Evolutionary conservation across 2,797 vertebrate species (phyloP).

Genomic region (Lacerta agilis): DNA sequence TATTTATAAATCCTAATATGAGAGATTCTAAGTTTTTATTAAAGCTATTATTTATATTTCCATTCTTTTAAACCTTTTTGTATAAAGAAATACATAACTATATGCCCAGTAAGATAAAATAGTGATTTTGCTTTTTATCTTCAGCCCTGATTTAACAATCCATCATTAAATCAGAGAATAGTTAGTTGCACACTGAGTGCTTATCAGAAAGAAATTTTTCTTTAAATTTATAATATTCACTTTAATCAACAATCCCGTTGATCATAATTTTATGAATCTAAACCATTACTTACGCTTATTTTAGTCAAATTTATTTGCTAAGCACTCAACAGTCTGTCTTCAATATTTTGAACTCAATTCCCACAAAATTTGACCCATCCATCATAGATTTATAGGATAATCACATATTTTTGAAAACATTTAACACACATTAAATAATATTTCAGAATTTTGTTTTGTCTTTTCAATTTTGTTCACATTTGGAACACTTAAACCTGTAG

Average conservation of each 20-base stretch:
- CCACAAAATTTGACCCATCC: not conserved
- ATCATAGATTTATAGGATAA: not conserved
- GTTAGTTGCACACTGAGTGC: not conserved
- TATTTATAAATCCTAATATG: not conserved
- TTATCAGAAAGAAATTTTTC: not conserved
- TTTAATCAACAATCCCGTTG: not conserved
- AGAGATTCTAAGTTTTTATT: not conserved
- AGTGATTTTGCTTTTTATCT: not conserved
- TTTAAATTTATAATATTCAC: not conserved
- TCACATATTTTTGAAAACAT: not conserved
- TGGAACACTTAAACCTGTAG: not conserved
- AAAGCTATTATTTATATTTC: not conserved
- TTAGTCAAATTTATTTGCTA: not conserved
- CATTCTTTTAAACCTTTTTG: not conserved
- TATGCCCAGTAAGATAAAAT: not conserved
- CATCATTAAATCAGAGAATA: not conserved
- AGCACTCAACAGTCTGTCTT: not conserved
- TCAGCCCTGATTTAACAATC: not conserved
- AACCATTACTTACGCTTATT: not conserved
- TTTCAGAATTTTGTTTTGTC: constrained; percentile 3
- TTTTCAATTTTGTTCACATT: not conserved
- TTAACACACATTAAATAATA: not conserved
- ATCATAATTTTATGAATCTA: not conserved
- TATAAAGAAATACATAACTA: not conserved
- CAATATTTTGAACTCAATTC: not conserved